These are phyloP conservation scores for Ichneumon xanthorius DNA, from an alignment of 2,888 invertebrate genomes.

Conservation along the genomic window DNA sequence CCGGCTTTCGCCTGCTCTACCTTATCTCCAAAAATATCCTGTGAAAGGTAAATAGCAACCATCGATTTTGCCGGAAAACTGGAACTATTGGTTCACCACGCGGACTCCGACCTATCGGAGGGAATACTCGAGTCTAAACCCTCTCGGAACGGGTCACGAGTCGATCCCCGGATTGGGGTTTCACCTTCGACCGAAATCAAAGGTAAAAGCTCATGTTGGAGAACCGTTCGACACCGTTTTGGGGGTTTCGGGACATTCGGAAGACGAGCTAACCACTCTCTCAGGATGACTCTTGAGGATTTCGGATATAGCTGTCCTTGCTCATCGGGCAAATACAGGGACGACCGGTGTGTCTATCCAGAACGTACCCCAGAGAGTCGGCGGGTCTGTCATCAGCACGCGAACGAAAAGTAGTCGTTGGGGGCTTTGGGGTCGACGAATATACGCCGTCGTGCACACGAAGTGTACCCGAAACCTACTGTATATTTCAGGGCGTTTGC, in stretches of 20 bases:
- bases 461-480: slow-evolving; percentile 36
- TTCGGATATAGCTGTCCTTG: slow-evolving; percentile 12
- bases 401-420: slow-evolving; percentile 49
- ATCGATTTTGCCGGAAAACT: not conserved
- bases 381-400: slow-evolving; percentile 37
- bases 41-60: not conserved
- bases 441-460: slow-evolving; percentile 34
- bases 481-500: slow-evolving; percentile 51
- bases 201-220: slow-evolving; percentile 49
- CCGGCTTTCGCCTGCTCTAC: not conserved
- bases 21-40: not conserved
- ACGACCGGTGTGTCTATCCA: not conserved
- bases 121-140: not conserved
- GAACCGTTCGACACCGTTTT: slow-evolving; percentile 51
- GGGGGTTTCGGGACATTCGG: slow-evolving; percentile 26
- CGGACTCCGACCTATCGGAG: not conserved
- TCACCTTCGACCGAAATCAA: slow-evolving; percentile 47
- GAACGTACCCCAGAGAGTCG: slow-evolving; percentile 27
- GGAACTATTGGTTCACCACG: not conserved
- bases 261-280: not conserved
- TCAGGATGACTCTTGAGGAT: slow-evolving; percentile 30
- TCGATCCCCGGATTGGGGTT: slow-evolving; percentile 23
- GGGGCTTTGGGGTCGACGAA: slow-evolving; percentile 25
- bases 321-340: slow-evolving; percentile 25
- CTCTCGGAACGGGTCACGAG: slow-evolving; percentile 12